phyloP scores from a whole-genome alignment of 2,888 invertebrate genomes.

The Amphipoea oculea region DNA sequence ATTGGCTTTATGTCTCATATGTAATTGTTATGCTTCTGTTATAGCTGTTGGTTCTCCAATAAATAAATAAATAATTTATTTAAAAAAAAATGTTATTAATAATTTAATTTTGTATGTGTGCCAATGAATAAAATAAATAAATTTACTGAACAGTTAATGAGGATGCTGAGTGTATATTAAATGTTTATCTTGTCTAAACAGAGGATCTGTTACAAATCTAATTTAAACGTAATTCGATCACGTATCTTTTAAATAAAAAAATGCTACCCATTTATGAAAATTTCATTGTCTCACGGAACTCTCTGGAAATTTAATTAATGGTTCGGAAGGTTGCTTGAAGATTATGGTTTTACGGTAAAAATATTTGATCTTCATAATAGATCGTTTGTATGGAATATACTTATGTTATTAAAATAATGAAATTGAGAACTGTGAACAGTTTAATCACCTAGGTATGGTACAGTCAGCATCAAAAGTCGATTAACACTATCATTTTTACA shows the following conservation, averaged over 20 bases:
- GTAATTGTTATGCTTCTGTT: too few relatives aligned
- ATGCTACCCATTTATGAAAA: not conserved
- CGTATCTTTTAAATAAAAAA: conserved; percentile 20
- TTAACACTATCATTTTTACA: too few relatives aligned
- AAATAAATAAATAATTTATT: too few relatives aligned
- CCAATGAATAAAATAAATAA: too few relatives aligned
- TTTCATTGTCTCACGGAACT: not conserved
- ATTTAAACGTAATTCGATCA: conserved; percentile 27
- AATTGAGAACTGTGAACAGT: not conserved
- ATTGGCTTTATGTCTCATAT: too few relatives aligned
- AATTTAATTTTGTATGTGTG: too few relatives aligned
- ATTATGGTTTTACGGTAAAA: not conserved
- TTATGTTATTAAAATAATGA: not conserved
- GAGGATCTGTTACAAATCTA: conserved; percentile 17
- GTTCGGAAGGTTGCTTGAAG: not conserved
- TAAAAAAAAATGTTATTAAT: too few relatives aligned
- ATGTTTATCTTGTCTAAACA: conserved; percentile 14
- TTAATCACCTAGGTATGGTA: too few relatives aligned
- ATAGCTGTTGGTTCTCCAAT: too few relatives aligned
- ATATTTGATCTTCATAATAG: not conserved
- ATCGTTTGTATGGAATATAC: not conserved
- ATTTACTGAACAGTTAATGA: too few relatives aligned
- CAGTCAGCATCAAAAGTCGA: too few relatives aligned
- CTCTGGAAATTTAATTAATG: not conserved
- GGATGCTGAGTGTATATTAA: not conserved